Evolutionary conservation across 2,888 invertebrate genomes (phyloP), one percentile per base, ranked within the genome.

Genomic region (Aradus depressus): DNA sequence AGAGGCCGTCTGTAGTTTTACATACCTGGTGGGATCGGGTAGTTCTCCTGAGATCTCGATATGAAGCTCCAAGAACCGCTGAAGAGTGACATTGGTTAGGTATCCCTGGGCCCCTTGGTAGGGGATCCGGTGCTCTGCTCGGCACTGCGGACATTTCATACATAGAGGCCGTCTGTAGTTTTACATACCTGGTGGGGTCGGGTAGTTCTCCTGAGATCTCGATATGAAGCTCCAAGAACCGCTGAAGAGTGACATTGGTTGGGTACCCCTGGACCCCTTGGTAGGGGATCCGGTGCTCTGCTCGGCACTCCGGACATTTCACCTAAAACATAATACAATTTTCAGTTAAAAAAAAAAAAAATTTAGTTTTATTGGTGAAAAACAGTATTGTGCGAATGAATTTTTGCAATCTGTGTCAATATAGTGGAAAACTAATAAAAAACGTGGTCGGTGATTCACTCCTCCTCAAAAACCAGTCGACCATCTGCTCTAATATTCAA

Each of bases 131-230:
- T 95, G 95, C 72, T 95, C 93, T 53, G 92, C 91, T 56, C 95
- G 81, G 69, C 96, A 96, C 79, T 96, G 95, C 66, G 96, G 96
- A 74, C 95, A 96, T 76, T 92, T 92, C 56, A 95, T 88, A n/a
- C n/a, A n/a, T n/a, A n/a, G n/a, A n/a, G n/a, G n/a, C n/a, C n/a
- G n/a, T n/a, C n/a, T n/a, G n/a, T n/a, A n/a, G n/a, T n/a, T n/a
- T n/a, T n/a, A n/a, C 21, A 31, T 31, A 56, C 56, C 56, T 85
- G 55, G 87, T 89, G 35, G 89, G 90, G 68, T 90, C 89, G 56
- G 90, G 90, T 45, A 90, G 72, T 67, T 90, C 90, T 58, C 90
- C 90, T 48, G 89, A 87, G 58, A 91, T 91, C 70, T 90, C 86
- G 67, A 88, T 86, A 66, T 93, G 92, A 53, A 96, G 76, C 67